phyloP scores from a whole-genome alignment of 1,140 invertebrate species.

The Brachionus manjavacas region DNA sequence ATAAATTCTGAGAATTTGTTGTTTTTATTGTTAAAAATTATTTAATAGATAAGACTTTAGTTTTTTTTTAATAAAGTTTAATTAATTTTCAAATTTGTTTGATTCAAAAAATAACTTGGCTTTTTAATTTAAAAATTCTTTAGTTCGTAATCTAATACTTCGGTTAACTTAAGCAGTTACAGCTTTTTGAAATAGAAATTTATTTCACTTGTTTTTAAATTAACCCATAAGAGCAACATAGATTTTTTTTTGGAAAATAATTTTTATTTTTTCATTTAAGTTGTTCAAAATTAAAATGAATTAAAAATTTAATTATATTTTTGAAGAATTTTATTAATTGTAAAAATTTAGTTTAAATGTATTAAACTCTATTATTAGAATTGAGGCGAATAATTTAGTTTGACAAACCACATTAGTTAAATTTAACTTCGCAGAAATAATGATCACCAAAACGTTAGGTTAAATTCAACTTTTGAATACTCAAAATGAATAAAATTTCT shows the following conservation, averaged over 20 bases:
- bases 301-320: neutral
- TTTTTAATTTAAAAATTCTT: neutral
- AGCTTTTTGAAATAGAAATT: neutral
- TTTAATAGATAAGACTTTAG: slow-evolving; percentile 20
- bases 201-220: neutral
- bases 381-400: too few relatives aligned
- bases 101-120: neutral
- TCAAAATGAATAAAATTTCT: neutral
- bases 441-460: neutral
- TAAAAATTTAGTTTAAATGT: too few relatives aligned
- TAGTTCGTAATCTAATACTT: neutral
- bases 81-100: neutral
- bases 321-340: neutral
- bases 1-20: slow-evolving; percentile 4
- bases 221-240: too few relatives aligned
- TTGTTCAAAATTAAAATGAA: neutral
- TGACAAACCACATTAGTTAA: neutral
- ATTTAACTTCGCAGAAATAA: neutral
- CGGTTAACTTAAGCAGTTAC: neutral
- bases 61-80: neutral
- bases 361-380: too few relatives aligned
- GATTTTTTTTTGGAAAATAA: too few relatives aligned
- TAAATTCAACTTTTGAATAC: neutral
- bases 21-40: neutral
- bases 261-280: neutral